phyloP scores from a whole-genome alignment of 2,888 invertebrate genomes.

The Entomobrya proxima region DNA sequence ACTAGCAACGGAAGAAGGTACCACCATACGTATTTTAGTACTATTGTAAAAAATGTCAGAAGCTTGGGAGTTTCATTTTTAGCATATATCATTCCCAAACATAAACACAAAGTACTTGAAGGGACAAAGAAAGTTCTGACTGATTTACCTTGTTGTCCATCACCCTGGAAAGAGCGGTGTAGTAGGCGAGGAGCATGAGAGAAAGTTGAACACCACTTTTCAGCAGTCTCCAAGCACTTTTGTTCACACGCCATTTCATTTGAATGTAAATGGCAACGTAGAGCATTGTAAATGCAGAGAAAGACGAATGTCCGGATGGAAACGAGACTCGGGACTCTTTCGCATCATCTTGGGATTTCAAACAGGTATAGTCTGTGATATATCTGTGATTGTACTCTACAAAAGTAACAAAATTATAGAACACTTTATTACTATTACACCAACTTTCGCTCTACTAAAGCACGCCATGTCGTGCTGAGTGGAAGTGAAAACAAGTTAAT shows the following conservation, averaged over 20 bases:
- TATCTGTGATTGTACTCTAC: slow-evolving; percentile 74
- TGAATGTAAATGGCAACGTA: slow-evolving; percentile 75
- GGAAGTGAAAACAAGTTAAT: background rate
- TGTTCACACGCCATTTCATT: slow-evolving; percentile 71
- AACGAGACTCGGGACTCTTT: slow-evolving; percentile 83
- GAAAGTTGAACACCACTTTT: slow-evolving; percentile 91
- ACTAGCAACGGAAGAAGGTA: too few species aligned
- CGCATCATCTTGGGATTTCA: slow-evolving; percentile 71
- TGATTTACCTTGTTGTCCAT: slow-evolving; percentile 88
- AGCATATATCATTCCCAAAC: too few species aligned
- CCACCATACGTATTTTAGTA: too few species aligned
- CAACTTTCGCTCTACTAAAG: too few species aligned
- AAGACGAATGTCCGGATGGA: slow-evolving; percentile 94
- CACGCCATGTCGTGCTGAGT: too few species aligned
- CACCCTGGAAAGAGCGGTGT: slow-evolving; percentile 91
- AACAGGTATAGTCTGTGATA: slow-evolving; percentile 76
- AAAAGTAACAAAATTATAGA: slow-evolving; percentile 22
- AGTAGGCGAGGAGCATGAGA: slow-evolving; percentile 88
- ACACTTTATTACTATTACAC: background rate
- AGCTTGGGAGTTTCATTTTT: background rate
- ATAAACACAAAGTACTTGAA: background rate
- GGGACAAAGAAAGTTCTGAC: background rate
- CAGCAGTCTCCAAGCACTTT: slow-evolving; percentile 88
- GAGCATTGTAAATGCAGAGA: slow-evolving; percentile 82
- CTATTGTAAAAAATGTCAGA: slow-evolving; percentile 63